Base-by-base conservation (phyloP, 2,888 invertebrate genomes). In the Ryuthela nishihirai region DNA sequence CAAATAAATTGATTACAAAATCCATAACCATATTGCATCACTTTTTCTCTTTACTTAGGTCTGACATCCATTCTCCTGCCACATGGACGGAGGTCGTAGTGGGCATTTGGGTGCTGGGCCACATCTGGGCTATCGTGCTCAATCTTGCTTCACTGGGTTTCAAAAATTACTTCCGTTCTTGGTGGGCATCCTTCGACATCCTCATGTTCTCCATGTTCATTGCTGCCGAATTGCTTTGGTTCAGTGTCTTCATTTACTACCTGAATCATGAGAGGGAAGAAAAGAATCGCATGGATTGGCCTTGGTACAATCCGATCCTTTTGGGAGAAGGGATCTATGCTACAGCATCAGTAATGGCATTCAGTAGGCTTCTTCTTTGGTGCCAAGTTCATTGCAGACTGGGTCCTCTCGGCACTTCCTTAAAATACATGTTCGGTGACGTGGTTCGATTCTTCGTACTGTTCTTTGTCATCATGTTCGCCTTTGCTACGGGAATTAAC, bases 191-290 rank as follows among this genome's bases (percentile, higher is more conserved):
- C 1, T 64, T 56, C 26, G 56, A 64, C 18, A 41, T 62, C n/a
- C 6, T 58, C n/a, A 58, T 58, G 62, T 62, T 62, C 44, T 50
- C 39, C 9, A 10, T 58, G 18, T 64, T 64, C 35, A 71, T 82
- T n/a, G 70, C 80, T 38, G 82, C 80, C 75, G 77, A 82, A 48
- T 64, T 73, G 85, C 85, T 87, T 74, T 92, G 81, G 5, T 90
- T 91, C 70, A 81, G 82, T 74, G 89, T 89, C 77, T 87, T 88
- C 25, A 64, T 77, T 18, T 80, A 81, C 68, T 84, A 54, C 43
- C 12, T 46, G 3, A n/a, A n/a, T n/a, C n/a, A n/a, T n/a, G n/a
- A n/a, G n/a, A n/a, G n/a, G n/a, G n/a, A n/a, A 3, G 75, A 78
- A 53, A 69, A 80, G 70, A 82, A 82, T 68, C 76, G 84, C 54